Evolutionary conservation across 2,888 invertebrate genomes (phyloP), one percentile per base, ranked within the genome.

Genomic region (Oscheius sp.): DNA sequence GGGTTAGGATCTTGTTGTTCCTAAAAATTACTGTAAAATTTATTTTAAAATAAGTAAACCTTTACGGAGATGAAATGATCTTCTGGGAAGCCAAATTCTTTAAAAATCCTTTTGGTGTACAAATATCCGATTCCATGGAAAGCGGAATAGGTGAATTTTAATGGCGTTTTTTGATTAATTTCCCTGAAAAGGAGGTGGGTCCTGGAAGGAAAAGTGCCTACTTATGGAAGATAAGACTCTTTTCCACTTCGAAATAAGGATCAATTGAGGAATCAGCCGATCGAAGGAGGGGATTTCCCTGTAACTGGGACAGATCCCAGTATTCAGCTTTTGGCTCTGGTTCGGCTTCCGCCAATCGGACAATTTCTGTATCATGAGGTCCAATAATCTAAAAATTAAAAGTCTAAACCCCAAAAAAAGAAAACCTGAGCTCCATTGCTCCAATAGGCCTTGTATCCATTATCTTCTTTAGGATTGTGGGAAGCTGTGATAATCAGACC

Each of bases 381-480:
- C 94, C 89, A 75, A 95, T 93, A 77, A 99, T 96, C 92, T 98
- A 86, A 61, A 77, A 46, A 45, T 35, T 35, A 13, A 59, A 9
- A 2, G 9, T 43, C 3, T 58, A 13, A 61, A 35, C 29, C 3
- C 5, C 12, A 58, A 58, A 27, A 29, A 63, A 9, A 63, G 18
- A 21, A 21, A 45, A 91, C 91, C 90, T 92, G 99, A 7, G 95
- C 93, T 0, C 96, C 95, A 89, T 97, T 98, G 9, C 92, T 91
- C 93, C 95, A 96, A 89, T 97, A 99, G 6, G 90, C 96, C 91
- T 99, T 99, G 88, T 97, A 99, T 0, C 96, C 96, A 88, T 96
- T 96, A 88, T 97, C 96, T 35, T 95, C 93, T 88, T 94, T 95
- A 0, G 96, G 96, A 90, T 96, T 96, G 88, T 96, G 96, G 0